Base-by-base conservation (phyloP, 2,888 invertebrate species). In the Limnephilus marmoratus region DNA sequence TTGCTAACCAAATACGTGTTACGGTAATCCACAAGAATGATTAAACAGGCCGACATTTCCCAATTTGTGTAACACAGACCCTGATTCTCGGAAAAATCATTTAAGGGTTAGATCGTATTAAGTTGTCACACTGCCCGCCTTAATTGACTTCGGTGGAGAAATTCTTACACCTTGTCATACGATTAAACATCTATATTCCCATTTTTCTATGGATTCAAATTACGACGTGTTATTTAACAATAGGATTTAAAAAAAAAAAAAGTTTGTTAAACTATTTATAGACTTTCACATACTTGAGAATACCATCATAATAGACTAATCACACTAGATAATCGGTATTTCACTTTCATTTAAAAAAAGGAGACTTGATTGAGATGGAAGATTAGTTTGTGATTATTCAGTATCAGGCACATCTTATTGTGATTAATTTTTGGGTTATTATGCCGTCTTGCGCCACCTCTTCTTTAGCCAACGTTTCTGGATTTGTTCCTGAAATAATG, bases 31-130 rank as follows among this genome's bases (percentile, higher is more conserved):
- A 34, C 87, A 34, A 87, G 49, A 53, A 53, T 29, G 87, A 87
- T 87, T 49, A 87, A 87, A 87, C 9, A 87, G 29, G 53, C 53
- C 87, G 87, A 53, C 53, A n/a, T 53, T 31, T 53, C 31, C 15
- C 87, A 87, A 87, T 87, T 87, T 49, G 24, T 29, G 87, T 53
- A 87, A 87, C 87, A 87, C 29, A 87, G 87, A 53, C 87, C 87
- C 87, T 4, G 49, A 9, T 87, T 87, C 87, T 87, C 12, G 53
- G 53, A 9, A 87, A 87, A 34, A 34, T n/a, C 53, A 87, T 87
- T 87, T 24, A 31, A 53, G 53, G 85, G 87, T 53, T 45, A 49
- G 87, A 87, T 34, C 34, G 53, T 53, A 53, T 41, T 87, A 87
- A 87, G 87, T 7, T 53, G 68, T 87, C 53, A 87, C 87, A 87